A percentile compares a stretch with the other conserved stretches of the same genome.
Evolutionary conservation across 2,888 invertebrate species (phyloP).

Genomic region (Drosophila villosipedis): DNA sequence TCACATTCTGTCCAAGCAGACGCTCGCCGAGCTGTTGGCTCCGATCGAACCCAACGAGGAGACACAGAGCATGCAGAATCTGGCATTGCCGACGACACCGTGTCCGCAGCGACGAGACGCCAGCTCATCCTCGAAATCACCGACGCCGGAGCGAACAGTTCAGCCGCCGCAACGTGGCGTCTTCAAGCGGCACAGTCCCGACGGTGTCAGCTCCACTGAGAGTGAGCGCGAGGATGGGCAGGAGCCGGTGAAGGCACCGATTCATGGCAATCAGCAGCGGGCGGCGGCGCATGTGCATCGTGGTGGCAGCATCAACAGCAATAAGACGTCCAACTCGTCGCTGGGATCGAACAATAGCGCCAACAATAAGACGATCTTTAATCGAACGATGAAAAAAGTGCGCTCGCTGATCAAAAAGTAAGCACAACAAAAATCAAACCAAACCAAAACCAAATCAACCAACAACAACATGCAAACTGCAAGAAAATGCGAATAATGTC

Average conservation of each 20-base stretch:
- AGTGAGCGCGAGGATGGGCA: constrained; percentile 83
- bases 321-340: constrained; percentile 74
- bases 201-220: constrained; percentile 85
- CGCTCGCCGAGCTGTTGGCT: constrained; percentile 81
- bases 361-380: constrained; percentile 90
- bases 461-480: constrained; percentile 28
- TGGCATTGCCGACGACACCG: constrained; percentile 80
- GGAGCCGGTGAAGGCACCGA: constrained; percentile 45
- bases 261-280: constrained; percentile 71
- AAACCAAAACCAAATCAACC: constrained; percentile 5
- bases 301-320: constrained; percentile 73
- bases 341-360: constrained; percentile 86
- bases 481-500: constrained; percentile 33
- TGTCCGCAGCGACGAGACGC: constrained; percentile 64
- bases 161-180: constrained; percentile 35
- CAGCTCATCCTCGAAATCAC: constrained; percentile 78
- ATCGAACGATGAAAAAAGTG: constrained; percentile 93
- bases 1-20: constrained; percentile 86
- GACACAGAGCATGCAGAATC: constrained; percentile 84
- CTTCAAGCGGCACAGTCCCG: constrained; percentile 82
- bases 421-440: constrained; percentile 65
- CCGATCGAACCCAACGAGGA: constrained; percentile 77
- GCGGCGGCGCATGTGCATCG: constrained; percentile 81
- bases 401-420: constrained; percentile 89
- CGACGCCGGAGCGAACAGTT: constrained; percentile 76